Conservation (phyloP, 2,113 vertebrate species). For the Callospermophilus lateralis region DNA sequence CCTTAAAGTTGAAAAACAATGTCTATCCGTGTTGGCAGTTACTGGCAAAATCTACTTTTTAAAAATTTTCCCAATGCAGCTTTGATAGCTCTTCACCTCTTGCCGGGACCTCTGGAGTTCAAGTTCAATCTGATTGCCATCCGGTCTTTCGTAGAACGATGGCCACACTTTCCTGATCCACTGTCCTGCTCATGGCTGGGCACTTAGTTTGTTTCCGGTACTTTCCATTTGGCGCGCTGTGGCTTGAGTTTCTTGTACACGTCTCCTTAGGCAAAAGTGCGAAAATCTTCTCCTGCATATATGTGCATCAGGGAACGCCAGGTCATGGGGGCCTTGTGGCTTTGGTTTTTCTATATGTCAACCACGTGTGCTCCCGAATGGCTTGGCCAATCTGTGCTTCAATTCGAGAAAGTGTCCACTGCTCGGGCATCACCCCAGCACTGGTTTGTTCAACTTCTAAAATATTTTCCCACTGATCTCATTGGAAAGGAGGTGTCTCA, state of each 20-base stretch:
- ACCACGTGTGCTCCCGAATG: background rate
- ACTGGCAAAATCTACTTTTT: fast-evolving
- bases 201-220: background rate
- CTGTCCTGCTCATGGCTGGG: background rate
- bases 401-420: background rate
- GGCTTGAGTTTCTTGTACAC: background rate
- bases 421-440: background rate
- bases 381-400: background rate
- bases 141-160: background rate
- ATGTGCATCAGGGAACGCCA: background rate
- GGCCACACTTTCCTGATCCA: too few relatives aligned
- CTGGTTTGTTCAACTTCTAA: background rate
- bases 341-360: background rate
- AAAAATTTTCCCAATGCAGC: background rate
- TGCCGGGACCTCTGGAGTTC: background rate
- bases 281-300: background rate
- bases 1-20: background rate
- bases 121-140: fast-evolving
- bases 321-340: fast-evolving
- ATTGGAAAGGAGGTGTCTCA: background rate
- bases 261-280: background rate
- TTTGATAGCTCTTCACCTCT: background rate
- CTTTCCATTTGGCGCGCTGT: background rate
- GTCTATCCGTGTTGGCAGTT: too few relatives aligned
- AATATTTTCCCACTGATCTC: background rate